Evolutionary conservation across 2,888 invertebrate species (phyloP).

Genomic region (Drosophila tanythrix): DNA sequence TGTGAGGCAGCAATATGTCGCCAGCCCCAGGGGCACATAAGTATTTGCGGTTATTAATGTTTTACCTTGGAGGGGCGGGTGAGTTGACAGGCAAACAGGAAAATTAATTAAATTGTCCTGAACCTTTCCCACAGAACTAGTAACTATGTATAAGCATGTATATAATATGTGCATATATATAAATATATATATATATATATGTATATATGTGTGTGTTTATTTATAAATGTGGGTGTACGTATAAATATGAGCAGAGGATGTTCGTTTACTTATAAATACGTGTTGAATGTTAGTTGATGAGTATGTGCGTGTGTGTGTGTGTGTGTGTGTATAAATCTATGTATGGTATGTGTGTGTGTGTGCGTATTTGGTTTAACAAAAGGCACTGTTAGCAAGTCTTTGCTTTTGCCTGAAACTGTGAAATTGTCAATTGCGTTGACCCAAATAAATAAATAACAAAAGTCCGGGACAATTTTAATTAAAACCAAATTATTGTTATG

Average conservation of each 20-base stretch:
- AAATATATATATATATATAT: not conserved
- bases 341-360: not conserved
- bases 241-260: conserved; percentile 10
- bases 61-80: not conserved
- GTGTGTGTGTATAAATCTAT: not conserved
- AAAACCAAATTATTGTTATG: conserved; percentile 74
- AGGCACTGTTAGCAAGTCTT: conserved; percentile 23
- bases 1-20: not conserved
- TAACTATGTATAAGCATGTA: not conserved
- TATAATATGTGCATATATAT: not conserved
- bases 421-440: conserved; percentile 63
- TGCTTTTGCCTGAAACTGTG: conserved; percentile 29
- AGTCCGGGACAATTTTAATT: conserved; percentile 65
- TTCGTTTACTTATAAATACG: conserved; percentile 37
- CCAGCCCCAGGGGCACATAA: not conserved
- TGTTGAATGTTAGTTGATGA: conserved; percentile 5
- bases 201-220: not conserved
- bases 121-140: conserved; percentile 5
- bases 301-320: not conserved
- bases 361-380: conserved; percentile 17
- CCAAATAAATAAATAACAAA: conserved; percentile 69
- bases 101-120: conserved; percentile 48
- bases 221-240: not conserved
- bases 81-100: conserved; percentile 11
- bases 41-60: conserved; percentile 19